Evolutionary conservation across 2,113 vertebrate genomes (phyloP).

Genomic region (Asarcornis scutulata): DNA sequence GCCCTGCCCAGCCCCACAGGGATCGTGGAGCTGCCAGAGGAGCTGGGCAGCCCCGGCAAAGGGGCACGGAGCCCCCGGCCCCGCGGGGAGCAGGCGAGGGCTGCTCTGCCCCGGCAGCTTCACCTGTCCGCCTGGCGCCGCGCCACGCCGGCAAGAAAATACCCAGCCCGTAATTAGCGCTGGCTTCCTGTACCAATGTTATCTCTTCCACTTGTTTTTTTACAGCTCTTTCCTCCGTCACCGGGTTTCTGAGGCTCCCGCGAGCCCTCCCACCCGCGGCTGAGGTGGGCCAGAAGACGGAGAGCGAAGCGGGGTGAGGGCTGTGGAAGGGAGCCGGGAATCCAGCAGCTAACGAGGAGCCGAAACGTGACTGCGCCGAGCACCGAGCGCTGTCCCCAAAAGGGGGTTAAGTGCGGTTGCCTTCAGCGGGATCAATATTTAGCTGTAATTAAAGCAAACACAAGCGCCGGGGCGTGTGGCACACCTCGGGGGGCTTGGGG

Average conservation of each 20-base stretch:
- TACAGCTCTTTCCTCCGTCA: fast-evolving
- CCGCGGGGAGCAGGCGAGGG: too few species aligned
- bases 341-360: fast-evolving
- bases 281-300: background rate
- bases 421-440: background rate
- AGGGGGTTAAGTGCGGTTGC: fast-evolving
- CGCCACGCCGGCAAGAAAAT: background rate
- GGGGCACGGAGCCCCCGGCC: too few species aligned
- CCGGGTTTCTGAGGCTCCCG: background rate
- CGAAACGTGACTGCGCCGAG: background rate
- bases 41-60: too few species aligned
- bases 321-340: background rate
- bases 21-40: too few species aligned
- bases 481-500: too few species aligned
- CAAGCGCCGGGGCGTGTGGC: fast-evolving
- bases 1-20: too few species aligned
- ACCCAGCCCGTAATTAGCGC: background rate
- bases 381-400: background rate
- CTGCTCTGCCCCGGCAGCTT: background rate
- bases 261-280: fast-evolving
- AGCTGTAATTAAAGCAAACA: slow-evolving; percentile 39
- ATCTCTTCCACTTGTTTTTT: background rate
- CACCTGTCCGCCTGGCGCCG: fast-evolving
- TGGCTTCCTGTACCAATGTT: background rate
- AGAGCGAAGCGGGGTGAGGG: background rate